Conservation (phyloP, 1,140 invertebrate genomes). For the Eupristina koningsbergeri region DNA sequence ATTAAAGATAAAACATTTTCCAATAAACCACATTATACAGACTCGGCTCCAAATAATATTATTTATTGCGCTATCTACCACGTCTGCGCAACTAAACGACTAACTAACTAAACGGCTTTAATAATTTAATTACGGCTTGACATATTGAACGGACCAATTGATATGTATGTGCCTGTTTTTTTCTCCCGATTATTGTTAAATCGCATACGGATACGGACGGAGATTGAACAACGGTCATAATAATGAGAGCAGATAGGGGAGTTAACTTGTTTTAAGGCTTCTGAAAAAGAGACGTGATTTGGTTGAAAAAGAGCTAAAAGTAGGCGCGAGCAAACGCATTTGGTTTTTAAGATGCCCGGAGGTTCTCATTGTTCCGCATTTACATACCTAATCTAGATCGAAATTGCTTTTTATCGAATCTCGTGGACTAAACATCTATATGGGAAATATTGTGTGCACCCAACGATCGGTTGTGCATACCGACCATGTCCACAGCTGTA, state of each 20-base stretch:
- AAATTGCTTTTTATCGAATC: slow-evolving; percentile 63
- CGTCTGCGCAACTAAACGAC: not conserved
- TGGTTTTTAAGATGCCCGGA: slow-evolving; percentile 54
- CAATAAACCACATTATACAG: too few species aligned
- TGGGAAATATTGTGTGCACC: slow-evolving; percentile 1
- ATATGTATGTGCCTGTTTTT: not conserved
- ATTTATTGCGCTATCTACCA: not conserved
- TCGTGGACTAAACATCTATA: slow-evolving; percentile 25
- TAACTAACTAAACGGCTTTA: not conserved
- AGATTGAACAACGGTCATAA: slow-evolving; percentile 29
- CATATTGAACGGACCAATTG: not conserved
- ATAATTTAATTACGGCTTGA: slow-evolving; percentile 18
- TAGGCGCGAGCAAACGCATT: slow-evolving; percentile 26
- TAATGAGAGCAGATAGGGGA: slow-evolving; percentile 31
- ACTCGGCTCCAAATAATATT: not conserved
- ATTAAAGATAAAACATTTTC: too few species aligned
- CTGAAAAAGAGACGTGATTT: slow-evolving; percentile 35
- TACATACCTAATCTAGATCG: slow-evolving; percentile 64
- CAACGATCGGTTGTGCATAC: not conserved
- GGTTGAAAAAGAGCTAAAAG: slow-evolving; percentile 24
- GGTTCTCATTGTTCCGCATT: slow-evolving; percentile 62
- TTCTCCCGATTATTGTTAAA: slow-evolving; percentile 3
- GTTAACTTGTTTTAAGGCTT: slow-evolving; percentile 14
- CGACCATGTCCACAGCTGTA: not conserved
- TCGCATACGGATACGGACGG: slow-evolving; percentile 23